A percentile compares a stretch with the other conserved stretches of the same genome.
phyloP scores from a whole-genome alignment of 2,888 invertebrate genomes.

The Drosophila austrosaltans region DNA sequence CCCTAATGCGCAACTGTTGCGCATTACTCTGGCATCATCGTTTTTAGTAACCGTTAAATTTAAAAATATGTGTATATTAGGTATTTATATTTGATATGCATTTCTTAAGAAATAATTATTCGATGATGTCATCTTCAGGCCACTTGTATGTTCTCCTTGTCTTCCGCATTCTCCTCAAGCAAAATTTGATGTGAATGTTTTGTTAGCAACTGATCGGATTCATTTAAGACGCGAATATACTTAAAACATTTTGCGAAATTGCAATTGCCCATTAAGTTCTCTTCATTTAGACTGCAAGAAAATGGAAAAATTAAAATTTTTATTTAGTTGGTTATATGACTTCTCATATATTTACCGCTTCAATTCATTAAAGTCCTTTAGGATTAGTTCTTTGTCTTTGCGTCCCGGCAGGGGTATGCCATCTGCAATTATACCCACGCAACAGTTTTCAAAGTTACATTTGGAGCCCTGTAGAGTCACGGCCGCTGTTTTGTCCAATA shows the following conservation, averaged over 20 bases:
- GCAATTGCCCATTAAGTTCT: conserved; percentile 55
- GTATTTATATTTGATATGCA: conserved; percentile 19
- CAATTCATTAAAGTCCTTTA: conserved; percentile 53
- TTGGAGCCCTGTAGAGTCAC: conserved; percentile 84
- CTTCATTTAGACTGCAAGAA: conserved; percentile 53
- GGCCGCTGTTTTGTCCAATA: conserved; percentile 73
- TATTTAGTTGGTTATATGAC: too few relatives aligned
- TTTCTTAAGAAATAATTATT: not conserved
- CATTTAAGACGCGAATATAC: conserved; percentile 52
- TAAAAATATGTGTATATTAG: conserved; percentile 15
- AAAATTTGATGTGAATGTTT: conserved; percentile 48
- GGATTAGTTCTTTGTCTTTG: conserved; percentile 50
- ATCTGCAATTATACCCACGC: conserved; percentile 85
- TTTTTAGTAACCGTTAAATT: conserved; percentile 13
- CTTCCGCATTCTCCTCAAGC: conserved; percentile 50
- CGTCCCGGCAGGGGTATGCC: conserved; percentile 72
- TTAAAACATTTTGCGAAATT: conserved; percentile 54
- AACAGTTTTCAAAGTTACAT: conserved; percentile 81
- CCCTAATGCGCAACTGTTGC: not conserved
- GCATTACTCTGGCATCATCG: not conserved
- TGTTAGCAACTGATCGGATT: conserved; percentile 55
- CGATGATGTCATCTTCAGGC: conserved; percentile 17
- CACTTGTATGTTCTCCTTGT: conserved; percentile 64
- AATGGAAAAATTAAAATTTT: not conserved
- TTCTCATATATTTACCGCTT: conserved; percentile 39